These are phyloP conservation scores for Sebastes cheni DNA, from an alignment of 2,797 vertebrate genomes.

Conservation along the genomic window DNA sequence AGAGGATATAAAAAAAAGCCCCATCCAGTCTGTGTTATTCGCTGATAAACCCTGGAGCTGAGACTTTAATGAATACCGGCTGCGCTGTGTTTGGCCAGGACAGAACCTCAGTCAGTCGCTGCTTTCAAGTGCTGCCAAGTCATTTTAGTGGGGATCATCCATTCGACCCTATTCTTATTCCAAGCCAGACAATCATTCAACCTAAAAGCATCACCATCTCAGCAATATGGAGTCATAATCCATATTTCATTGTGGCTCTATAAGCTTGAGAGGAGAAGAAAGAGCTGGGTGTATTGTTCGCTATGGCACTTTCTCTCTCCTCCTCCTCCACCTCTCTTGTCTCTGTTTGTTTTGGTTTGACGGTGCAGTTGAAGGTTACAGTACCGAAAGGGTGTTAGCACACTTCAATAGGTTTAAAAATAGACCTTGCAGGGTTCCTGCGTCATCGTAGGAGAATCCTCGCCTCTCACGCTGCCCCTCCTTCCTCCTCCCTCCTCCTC, in stretches of 20 bases:
- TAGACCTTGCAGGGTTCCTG: constrained; percentile 73
- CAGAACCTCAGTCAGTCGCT: constrained; percentile 56
- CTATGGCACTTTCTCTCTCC: background rate
- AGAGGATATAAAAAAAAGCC: constrained; percentile 42
- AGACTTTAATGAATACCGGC: constrained; percentile 73
- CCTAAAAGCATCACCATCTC: constrained; percentile 58
- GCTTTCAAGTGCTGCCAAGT: constrained; percentile 80
- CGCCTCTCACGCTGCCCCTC: constrained; percentile 15
- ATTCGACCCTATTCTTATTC: constrained; percentile 62
- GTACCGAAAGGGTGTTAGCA: constrained; percentile 66
- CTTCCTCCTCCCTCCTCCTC: constrained; percentile 5
- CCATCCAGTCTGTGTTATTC: constrained; percentile 55
- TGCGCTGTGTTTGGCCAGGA: constrained; percentile 59
- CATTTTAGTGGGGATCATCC: constrained; percentile 75
- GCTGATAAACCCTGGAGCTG: constrained; percentile 63
- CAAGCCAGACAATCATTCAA: constrained; percentile 61
- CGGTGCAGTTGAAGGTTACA: constrained; percentile 68
- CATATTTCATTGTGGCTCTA: constrained; percentile 56
- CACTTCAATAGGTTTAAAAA: constrained; percentile 77
- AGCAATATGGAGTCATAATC: constrained; percentile 56
- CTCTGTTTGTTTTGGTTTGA: constrained; percentile 70
- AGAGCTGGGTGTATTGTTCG: constrained; percentile 13
- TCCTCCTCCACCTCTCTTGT: background rate
- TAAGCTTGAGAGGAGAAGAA: constrained; percentile 13
- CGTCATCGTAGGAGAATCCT: constrained; percentile 80